Base-by-base conservation (phyloP, 2,888 invertebrate genomes). In the Ichneumoninae sp. region DNA sequence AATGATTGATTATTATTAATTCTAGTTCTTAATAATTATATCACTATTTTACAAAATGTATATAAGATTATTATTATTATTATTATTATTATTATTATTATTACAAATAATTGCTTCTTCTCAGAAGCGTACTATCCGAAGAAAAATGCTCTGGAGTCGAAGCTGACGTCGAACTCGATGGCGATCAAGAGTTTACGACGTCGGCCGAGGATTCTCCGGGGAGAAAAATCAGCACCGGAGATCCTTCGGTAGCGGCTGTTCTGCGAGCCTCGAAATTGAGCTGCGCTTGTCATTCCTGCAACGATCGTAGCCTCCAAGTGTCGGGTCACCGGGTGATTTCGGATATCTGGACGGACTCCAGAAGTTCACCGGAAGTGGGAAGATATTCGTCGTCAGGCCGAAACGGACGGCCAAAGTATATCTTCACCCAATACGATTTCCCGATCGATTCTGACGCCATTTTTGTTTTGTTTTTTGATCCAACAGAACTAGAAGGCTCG, bases 291-390 rank as follows among this genome's bases (percentile, higher is more conserved):
- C 86, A 81, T 68, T 86, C 87, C 7, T 89, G 87, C 68, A 85
- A 85, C 40, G 78, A 89, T 40, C 82, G n/a, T 70, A 80, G 70
- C 72, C 60, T 16, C 16, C 62, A 22, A 65, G 80, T 40, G 75
- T 30, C 26, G 16, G 44, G 57, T 40, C 78, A 60, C 71, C 87
- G 62, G 30, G 79, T 84, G 26, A 77, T 76, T 3, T 80, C 84
- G 8, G 86, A 88, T n/a, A 78, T 84, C 6, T 85, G 79, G 71
- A 89, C 86, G 26, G 89, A 90, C 36, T 86, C 86, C 52, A 87
- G 82, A 66, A 89, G 87, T 33, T 89, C 89, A 76, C 75, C 71
- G 80, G 85, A 83, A 81, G 75, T 81, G 22, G 84, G 82, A 72
- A 71, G 83, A 82, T 84, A 76, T 66, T 52, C 75, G 47, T 36